These are phyloP conservation scores for Acipenser oxyrinchus DNA, from an alignment of 2,797 vertebrate species.

Conservation along the genomic window DNA sequence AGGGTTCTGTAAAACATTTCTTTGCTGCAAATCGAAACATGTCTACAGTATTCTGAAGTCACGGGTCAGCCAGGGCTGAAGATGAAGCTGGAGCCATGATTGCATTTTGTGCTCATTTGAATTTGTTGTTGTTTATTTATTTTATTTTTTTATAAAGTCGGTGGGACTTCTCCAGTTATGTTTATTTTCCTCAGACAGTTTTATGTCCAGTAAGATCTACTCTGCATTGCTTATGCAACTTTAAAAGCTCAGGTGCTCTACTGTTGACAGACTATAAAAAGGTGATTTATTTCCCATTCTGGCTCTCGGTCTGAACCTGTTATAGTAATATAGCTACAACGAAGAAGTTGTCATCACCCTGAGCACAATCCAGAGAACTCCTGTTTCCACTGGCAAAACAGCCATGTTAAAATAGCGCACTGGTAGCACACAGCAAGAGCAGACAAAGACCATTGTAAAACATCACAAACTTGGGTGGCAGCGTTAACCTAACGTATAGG, in stretches of 20 bases:
- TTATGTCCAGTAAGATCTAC: conserved; percentile 34
- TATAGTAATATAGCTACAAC: conserved; percentile 31
- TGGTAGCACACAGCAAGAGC: no score
- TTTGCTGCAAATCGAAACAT: no score
- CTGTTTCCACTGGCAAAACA: no score
- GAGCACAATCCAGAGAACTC: no score
- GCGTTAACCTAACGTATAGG: no score
- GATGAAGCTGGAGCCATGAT: conserved; percentile 22
- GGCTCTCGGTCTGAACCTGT: conserved; percentile 31
- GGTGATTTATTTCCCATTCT: conserved; percentile 40
- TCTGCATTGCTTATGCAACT: conserved; percentile 39
- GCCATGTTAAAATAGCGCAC: no score
- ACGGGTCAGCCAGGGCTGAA: no score
- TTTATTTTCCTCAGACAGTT: conserved; percentile 20
- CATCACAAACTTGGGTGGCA: no score
- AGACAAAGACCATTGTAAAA: no score
- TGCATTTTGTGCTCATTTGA: conserved; percentile 26
- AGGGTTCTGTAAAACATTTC: neutral
- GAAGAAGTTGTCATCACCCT: conserved; percentile 28
- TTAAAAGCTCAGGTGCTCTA: conserved; percentile 44
- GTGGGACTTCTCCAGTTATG: conserved; percentile 15
- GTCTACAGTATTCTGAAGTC: no score
- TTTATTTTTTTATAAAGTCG: no score
- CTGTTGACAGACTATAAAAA: conserved; percentile 42
- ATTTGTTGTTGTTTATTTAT: conserved; percentile 7